Conservation (phyloP, 1,140 invertebrate species). For the Spodoptera frugiperda region DNA sequence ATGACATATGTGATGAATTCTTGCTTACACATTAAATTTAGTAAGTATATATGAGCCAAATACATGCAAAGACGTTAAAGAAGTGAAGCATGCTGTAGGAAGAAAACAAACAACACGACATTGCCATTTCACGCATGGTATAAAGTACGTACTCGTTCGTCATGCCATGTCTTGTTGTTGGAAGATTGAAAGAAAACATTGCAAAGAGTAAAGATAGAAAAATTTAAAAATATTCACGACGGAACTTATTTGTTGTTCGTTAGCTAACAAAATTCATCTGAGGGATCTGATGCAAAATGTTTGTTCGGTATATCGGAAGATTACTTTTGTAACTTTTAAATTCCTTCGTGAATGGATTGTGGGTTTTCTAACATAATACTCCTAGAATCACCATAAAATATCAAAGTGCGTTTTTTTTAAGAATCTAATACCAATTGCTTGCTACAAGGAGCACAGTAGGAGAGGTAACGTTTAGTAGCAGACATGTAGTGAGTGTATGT, state of each 20-base stretch:
- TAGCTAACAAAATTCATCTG: conserved; percentile 16
- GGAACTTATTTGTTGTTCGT: conserved; percentile 50
- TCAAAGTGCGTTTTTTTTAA: conserved; percentile 46
- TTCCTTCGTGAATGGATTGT: conserved; percentile 49
- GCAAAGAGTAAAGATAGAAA: conserved; percentile 79
- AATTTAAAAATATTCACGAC: conserved; percentile 55
- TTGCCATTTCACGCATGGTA: conserved; percentile 46
- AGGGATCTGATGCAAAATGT: conserved; percentile 1
- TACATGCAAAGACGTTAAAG: conserved; percentile 62
- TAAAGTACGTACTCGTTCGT: conserved; percentile 29
- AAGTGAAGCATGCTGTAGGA: conserved; percentile 65
- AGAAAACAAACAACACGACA: conserved; percentile 61
- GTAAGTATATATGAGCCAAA: conserved; percentile 45
- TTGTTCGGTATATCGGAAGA: conserved; percentile 2
- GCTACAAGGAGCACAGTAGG: conserved; percentile 43
- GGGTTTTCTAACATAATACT: conserved; percentile 40
- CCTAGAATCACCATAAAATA: conserved; percentile 26
- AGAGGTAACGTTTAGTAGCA: conserved; percentile 34
- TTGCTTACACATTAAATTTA: conserved; percentile 56
- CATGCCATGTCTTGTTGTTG: conserved; percentile 57
- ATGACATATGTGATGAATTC: conserved; percentile 62
- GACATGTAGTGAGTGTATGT: conserved; percentile 39
- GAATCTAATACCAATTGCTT: conserved; percentile 18
- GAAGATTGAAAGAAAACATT: conserved; percentile 80
- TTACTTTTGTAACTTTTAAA: conserved; percentile 3